A percentile compares a stretch with the other conserved stretches of the same genome.
Conservation (phyloP, 2,888 invertebrate species). For the Sthenelais limicola region DNA sequence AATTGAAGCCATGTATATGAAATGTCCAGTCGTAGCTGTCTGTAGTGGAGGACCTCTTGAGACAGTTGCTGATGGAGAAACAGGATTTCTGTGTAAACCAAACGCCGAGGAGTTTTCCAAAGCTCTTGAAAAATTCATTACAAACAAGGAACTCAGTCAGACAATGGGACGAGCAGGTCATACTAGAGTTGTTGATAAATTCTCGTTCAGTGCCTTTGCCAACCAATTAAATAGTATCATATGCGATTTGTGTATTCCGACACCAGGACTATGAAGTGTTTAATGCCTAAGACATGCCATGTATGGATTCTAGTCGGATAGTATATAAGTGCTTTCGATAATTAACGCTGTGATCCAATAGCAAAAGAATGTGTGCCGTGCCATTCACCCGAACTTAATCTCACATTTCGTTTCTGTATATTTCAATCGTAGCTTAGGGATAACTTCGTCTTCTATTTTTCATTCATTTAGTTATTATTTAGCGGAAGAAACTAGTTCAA, state of each 20-base stretch:
- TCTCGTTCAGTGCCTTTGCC: conserved; percentile 87
- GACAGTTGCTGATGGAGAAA: conserved; percentile 78
- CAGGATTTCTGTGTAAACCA: conserved; percentile 74
- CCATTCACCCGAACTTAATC: too few relatives aligned
- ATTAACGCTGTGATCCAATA: too few relatives aligned
- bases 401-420: too few relatives aligned
- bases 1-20: conserved; percentile 96
- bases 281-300: too few relatives aligned
- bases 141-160: conserved; percentile 77
- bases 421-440: too few relatives aligned
- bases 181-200: conserved; percentile 82
- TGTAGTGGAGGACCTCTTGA: conserved; percentile 97
- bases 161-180: conserved; percentile 83
- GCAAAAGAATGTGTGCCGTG: too few relatives aligned
- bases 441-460: too few relatives aligned
- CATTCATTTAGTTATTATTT: too few relatives aligned
- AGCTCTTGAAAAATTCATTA: conserved; percentile 82
- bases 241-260: conserved; percentile 33
- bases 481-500: too few relatives aligned
- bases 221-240: conserved; percentile 62
- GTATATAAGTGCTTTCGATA: too few relatives aligned
- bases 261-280: too few relatives aligned
- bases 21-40: conserved; percentile 94
- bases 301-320: too few relatives aligned
- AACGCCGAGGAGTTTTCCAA: conserved; percentile 81